Evolutionary conservation across 1,140 invertebrate species (phyloP).

Genomic region (Rhagoletis zephyria): DNA sequence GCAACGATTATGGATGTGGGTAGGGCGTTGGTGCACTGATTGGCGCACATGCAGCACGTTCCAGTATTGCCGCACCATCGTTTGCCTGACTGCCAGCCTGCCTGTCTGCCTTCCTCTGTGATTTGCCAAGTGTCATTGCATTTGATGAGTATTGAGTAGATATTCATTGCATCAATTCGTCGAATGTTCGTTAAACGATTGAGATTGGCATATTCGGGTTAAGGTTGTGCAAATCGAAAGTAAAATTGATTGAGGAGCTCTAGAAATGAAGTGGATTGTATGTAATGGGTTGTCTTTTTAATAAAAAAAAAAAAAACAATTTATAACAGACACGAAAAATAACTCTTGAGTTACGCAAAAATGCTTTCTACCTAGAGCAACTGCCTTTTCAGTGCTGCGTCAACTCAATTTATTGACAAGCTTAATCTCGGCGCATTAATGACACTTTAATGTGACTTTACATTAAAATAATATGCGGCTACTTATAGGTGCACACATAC

Average conservation of each 20-base stretch:
- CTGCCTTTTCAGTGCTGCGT: not conserved
- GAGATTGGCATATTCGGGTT: constrained; percentile 36
- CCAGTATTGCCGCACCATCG: no score
- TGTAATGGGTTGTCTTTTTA: not conserved
- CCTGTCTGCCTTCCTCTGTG: not conserved
- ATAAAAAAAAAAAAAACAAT: no score
- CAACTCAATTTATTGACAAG: not conserved
- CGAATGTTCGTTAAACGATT: constrained; percentile 31
- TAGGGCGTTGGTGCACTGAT: not conserved
- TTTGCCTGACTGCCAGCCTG: no score
- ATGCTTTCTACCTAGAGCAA: not conserved
- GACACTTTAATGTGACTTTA: not conserved
- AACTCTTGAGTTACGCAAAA: no score
- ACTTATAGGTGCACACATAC: not conserved
- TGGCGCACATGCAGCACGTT: not conserved
- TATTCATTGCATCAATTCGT: not conserved
- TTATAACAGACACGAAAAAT: no score
- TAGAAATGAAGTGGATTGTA: not conserved
- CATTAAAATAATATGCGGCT: not conserved
- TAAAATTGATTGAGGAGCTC: not conserved
- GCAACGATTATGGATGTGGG: not conserved
- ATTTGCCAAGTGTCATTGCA: constrained; percentile 20
- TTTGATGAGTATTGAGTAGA: no score
- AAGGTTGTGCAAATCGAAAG: constrained; percentile 37
- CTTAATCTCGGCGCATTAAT: not conserved